Base-by-base conservation (phyloP, 2,113 vertebrate species). In the Hippocampus abdominalis region DNA sequence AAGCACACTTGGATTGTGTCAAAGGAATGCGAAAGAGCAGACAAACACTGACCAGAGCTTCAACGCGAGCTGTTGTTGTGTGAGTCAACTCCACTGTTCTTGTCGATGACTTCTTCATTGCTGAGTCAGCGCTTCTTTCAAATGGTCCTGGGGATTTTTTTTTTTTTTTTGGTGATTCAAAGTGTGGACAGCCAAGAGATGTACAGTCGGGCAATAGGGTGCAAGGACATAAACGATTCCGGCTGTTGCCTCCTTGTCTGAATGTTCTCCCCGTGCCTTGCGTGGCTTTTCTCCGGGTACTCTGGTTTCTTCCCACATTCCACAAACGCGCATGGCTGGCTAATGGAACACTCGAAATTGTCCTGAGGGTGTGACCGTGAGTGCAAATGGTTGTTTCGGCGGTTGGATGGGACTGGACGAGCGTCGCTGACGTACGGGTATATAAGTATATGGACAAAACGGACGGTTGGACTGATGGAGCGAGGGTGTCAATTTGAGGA, bases 21-120 rank as follows among this genome's bases (percentile, higher is more conserved):
- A 66, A 32, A 51, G 21, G 23, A 27, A 46, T 64, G 73, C 66
- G 62, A 68, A 83, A 66, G 73, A 74, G 64, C 68, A 63, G 70
- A 82, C 73, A 74, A 75, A 78, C 82, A 69, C 75, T 49, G 70
- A 79, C 75, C 48, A 72, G 59, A 57, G 73, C 71, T 74, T 76
- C 69, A 70, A 73, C 60, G 68, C 57, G 78, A 82, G 71, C 79
- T 83, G 87, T 83, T 83, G 87, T 83, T 84, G 76, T 85, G 76
- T 89, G 87, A 90, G 69, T 89, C 87, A 90, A 68, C 68, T 76
- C 71, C 82, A 77, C 79, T 85, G 86, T 88, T 88, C 83, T 88
- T 84, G 84, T 82, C 59, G 84, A 87, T 84, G 83, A 89, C 81
- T 82, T 87, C 62, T 73, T 74, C 82, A 73, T 42, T 74, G 32